Evolutionary conservation across 2,888 invertebrate genomes (phyloP), one percentile per base, ranked within the genome.

Genomic region (Caenorhabditis virilis): DNA sequence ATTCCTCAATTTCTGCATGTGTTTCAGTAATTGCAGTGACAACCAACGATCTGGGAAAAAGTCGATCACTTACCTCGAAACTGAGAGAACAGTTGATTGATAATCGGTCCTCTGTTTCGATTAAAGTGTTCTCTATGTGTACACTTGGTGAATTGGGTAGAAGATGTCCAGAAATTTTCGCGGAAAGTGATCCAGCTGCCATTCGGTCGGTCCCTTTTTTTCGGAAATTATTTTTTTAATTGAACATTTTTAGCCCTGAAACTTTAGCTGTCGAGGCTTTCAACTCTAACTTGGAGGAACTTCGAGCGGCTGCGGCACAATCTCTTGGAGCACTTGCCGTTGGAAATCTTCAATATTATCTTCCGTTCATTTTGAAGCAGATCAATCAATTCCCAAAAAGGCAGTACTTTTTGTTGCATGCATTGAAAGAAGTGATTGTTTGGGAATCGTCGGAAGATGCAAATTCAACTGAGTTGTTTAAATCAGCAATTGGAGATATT

Each of bases 101-200:
- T 18, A 9, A n/a, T 1, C n/a, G 41, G 5, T 30, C 62, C 5
- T 38, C 61, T 7, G 73, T 74, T 15, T 58, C 69, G 7, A 55
- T 77, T 41, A 69, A 69, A 5, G 63, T 95, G 79, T 95, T 98
- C 86, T 91, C 94, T 23, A 86, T 98, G 60, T 87, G 97, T 27
- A 92, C 95, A 22, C 90, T 98, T 73, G 98, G 97, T 0, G 98
- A 98, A 88, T 94, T 98, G 77, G 98, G 98, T 3, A 61, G 80
- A n/a, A 42, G 67, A 13, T 78, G 65, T 46, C 72, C 78, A 7
- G 50, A 42, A 1, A 72, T 72, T 27, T 76, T 55, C 48, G 98
- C 97, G 0, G 98, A 98, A 88, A 59, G 51, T 4, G 33, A 43
- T 3, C 42, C 41, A 4, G 35, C 15, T 43, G 22, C 30, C 1